These are phyloP conservation scores for Echeneis naucrates DNA, from an alignment of 2,797 vertebrate species.

Conservation along the genomic window DNA sequence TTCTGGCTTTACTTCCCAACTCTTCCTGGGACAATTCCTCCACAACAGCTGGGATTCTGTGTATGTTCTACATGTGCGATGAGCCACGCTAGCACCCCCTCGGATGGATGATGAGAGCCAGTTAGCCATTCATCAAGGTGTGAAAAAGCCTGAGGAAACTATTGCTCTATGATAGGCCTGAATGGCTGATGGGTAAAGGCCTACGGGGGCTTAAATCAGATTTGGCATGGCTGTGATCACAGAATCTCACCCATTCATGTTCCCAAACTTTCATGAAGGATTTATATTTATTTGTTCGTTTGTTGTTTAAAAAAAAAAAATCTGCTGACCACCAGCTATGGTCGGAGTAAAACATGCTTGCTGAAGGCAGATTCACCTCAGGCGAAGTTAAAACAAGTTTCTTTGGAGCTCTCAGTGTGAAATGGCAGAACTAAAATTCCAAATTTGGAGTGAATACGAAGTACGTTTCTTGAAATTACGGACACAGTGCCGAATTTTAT, in stretches of 20 bases:
- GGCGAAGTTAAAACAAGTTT: neutral
- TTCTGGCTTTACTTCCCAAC: neutral
- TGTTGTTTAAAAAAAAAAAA: slow-evolving; percentile 31
- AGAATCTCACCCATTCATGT: slow-evolving; percentile 15
- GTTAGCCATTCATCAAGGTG: slow-evolving; percentile 53
- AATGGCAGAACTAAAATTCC: slow-evolving; percentile 1
- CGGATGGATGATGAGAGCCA: slow-evolving; percentile 32
- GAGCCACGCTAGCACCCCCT: slow-evolving; percentile 31
- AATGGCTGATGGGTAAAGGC: slow-evolving; percentile 20
- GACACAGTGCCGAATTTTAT: no score
- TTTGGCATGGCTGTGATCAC: slow-evolving; percentile 34
- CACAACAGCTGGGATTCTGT: slow-evolving; percentile 13
- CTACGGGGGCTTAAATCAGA: slow-evolving; percentile 38
- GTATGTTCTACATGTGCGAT: neutral
- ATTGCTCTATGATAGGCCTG: slow-evolving; percentile 28
- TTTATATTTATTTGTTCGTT: slow-evolving; percentile 36
- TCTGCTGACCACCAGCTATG: neutral
- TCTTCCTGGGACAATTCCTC: neutral
- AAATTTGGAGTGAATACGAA: neutral
- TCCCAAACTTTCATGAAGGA: slow-evolving; percentile 5
- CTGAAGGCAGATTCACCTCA: neutral
- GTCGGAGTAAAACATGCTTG: slow-evolving; percentile 24
- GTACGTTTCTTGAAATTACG: neutral
- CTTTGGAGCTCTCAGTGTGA: neutral
- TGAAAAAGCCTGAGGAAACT: slow-evolving; percentile 62